A percentile compares a stretch with the other conserved stretches of the same genome.
Evolutionary conservation across 2,888 invertebrate genomes (phyloP).

Genomic region (Cantharis nigra): DNA sequence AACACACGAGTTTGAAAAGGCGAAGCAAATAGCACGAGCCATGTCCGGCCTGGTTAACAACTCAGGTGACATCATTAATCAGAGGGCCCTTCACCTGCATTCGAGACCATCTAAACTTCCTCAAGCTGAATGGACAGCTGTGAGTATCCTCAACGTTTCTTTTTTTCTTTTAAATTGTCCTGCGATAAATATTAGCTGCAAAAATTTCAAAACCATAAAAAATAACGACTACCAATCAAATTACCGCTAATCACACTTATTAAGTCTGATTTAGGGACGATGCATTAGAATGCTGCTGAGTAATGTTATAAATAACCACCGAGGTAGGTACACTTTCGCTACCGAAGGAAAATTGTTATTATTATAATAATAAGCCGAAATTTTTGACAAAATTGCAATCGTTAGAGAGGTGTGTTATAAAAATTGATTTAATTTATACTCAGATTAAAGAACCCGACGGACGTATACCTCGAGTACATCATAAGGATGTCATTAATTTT

Average conservation of each 20-base stretch:
- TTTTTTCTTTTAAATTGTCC: neutral
- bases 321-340: neutral
- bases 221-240: neutral
- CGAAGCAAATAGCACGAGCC: conserved; percentile 30
- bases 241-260: neutral
- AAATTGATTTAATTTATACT: neutral
- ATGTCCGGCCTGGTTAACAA: conserved; percentile 31
- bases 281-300: neutral
- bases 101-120: neutral
- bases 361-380: neutral
- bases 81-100: conserved; percentile 38
- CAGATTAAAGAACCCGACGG: neutral
- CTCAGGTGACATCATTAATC: conserved; percentile 39
- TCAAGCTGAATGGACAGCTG: neutral
- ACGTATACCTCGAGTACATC: neutral
- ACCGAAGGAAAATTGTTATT: neutral
- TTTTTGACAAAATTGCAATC: neutral
- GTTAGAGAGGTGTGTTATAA: neutral
- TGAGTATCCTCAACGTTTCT: neutral
- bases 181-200: neutral
- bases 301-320: neutral
- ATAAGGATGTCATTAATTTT: neutral
- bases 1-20: conserved; percentile 26
- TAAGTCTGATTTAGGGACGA: neutral
- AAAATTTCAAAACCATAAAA: neutral